Evolutionary conservation across 64 coral and sea anemone genomes (phyloP).

Genomic region (Montipora foliosa): DNA sequence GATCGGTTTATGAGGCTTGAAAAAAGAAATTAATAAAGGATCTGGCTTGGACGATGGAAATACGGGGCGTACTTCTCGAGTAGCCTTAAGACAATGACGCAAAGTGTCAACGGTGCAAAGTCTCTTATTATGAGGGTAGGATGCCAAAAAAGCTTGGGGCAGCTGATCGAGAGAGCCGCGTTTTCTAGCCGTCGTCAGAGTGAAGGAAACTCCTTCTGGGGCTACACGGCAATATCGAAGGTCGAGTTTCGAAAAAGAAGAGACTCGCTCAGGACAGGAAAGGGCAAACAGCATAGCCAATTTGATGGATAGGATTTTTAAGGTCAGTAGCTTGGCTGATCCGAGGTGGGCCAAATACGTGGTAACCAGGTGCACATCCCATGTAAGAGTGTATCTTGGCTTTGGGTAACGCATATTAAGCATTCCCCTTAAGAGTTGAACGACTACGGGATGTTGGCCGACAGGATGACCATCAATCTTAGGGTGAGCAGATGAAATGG

Average conservation of each 20-base stretch:
- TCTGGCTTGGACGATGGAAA: not conserved
- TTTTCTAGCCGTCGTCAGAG: not conserved
- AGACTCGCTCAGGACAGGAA: too few relatives aligned
- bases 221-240: not conserved
- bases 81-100: not conserved
- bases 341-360: not conserved
- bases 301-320: constrained; percentile 22
- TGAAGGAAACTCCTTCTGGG: constrained; percentile 33
- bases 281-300: constrained; percentile 2
- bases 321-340: not conserved
- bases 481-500: constrained; percentile 17
- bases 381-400: constrained; percentile 18
- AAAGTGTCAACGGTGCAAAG: not conserved
- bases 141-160: not conserved
- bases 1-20: constrained; percentile 6
- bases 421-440: constrained; percentile 40
- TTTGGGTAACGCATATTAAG: constrained; percentile 20
- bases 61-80: not conserved
- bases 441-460: constrained; percentile 52
- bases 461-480: constrained; percentile 34
- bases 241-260: too few relatives aligned
- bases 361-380: constrained; percentile 28
- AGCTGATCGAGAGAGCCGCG: not conserved
- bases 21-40: not conserved
- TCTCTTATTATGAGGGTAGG: not conserved